Evolutionary conservation across 2,888 invertebrate genomes (phyloP), one percentile per base, ranked within the genome.

Genomic region (Andrena minutula): DNA sequence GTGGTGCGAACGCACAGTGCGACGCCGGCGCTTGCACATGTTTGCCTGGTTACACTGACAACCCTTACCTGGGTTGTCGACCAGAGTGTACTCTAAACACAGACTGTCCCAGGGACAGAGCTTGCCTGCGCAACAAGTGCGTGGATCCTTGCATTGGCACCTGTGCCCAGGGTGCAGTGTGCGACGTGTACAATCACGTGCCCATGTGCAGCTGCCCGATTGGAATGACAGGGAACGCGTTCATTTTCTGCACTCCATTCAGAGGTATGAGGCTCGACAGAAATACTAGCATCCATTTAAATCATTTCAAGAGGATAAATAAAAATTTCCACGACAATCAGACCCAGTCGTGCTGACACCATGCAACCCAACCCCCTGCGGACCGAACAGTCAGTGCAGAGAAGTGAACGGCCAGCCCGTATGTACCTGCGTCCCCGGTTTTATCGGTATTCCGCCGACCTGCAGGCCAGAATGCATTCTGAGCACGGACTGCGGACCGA

Each of bases 91-190:
- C 96, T 41, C 95, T 96, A 47, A 97, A 97, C 89, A 96, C 96
- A 0, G 97, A 97, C 93, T 98, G 98, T 93, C 92, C 96, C 2
- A 94, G 94, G 28, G 95, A 96, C 86, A 96, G 95, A 91, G 96
- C 97, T 2, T 98, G 98, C 90, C 94, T 97, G 12, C 96, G 96
- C 90, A 96, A 96, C 87, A 97, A 97, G 94, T 98, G 98, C 92
- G 92, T 94, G 28, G 95, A 97, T 93, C 98, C 98, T 61, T 98
- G 98, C 86, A 95, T 95, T 47, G 96, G 95, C 75, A 96, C 96
- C 70, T 97, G 97, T 90, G 97, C 96, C 58, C 94, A 94, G 91
- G 94, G 94, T 86, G 93, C 94, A 0, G 89, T 93, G n/a, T 95
- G 95, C 85, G 93, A 94, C 79, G 94, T 95, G 7, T 92, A 94